A percentile compares a stretch with the other conserved stretches of the same genome.
Conservation (phyloP, 1,140 invertebrate species). For the Trissolcus basalis region DNA sequence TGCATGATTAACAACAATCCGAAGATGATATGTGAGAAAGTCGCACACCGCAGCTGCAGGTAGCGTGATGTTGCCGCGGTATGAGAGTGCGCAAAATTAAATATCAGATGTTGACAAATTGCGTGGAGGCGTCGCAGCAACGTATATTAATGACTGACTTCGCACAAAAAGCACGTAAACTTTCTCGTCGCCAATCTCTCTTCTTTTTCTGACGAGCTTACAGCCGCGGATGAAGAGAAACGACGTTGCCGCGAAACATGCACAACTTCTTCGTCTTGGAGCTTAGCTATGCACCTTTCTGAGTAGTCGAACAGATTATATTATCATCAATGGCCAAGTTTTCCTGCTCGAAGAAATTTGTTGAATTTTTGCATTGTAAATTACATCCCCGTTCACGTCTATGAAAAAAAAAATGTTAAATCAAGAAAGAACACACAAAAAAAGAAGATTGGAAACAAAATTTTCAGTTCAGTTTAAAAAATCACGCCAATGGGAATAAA, state of each 20-base stretch:
- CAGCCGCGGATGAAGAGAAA: slow-evolving; percentile 75
- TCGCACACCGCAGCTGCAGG: slow-evolving; percentile 59
- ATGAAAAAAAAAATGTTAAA: too few relatives aligned
- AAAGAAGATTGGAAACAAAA: too few relatives aligned
- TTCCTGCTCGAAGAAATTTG: slow-evolving; percentile 10
- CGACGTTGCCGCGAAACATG: slow-evolving; percentile 64
- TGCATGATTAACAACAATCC: slow-evolving; percentile 60
- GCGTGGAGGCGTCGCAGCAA: slow-evolving; percentile 74
- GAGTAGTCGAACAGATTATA: slow-evolving; percentile 47
- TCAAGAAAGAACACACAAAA: too few relatives aligned
- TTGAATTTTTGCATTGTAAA: too few relatives aligned
- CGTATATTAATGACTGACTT: slow-evolving; percentile 75
- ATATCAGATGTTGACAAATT: slow-evolving; percentile 78
- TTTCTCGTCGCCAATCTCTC: slow-evolving; percentile 63
- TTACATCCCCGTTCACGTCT: too few relatives aligned
- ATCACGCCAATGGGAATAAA: too few relatives aligned
- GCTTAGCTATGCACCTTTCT: slow-evolving; percentile 32
- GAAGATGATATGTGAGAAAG: slow-evolving; percentile 61
- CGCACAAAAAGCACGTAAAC: slow-evolving; percentile 73
- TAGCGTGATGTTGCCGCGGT: slow-evolving; percentile 62
- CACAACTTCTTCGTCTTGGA: slow-evolving; percentile 47
- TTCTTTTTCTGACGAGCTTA: slow-evolving; percentile 66
- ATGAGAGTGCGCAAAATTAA: slow-evolving; percentile 74
- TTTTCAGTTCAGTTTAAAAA: too few relatives aligned
- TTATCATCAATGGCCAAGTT: slow-evolving; percentile 46